These are phyloP conservation scores for Dromaius novaehollandiae DNA, from an alignment of 2,113 vertebrate genomes.

Conservation along the genomic window DNA sequence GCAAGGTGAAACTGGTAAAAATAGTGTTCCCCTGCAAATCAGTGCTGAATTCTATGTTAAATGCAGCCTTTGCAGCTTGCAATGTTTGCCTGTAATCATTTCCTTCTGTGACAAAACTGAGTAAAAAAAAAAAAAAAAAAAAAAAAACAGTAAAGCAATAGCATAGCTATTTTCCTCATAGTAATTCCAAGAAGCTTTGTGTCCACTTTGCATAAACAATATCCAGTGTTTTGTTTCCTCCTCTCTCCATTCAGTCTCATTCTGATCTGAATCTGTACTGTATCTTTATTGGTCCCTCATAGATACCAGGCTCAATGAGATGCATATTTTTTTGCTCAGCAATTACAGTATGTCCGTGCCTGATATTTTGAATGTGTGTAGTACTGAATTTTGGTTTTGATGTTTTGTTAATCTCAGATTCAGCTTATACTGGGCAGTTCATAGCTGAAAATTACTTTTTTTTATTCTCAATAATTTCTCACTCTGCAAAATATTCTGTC, in stretches of 20 bases:
- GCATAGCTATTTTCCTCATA: background rate
- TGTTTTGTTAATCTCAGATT: background rate
- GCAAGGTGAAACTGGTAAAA: background rate
- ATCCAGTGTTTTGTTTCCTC: background rate
- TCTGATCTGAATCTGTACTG: background rate
- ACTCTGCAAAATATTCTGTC: background rate
- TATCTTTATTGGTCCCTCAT: background rate
- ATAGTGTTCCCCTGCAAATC: background rate
- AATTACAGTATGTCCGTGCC: background rate
- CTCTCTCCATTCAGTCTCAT: background rate
- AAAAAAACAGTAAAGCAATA: too few relatives aligned
- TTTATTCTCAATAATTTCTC: background rate
- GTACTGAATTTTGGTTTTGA: background rate
- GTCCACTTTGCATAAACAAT: background rate
- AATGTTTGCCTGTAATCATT: background rate
- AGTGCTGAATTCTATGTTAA: background rate
- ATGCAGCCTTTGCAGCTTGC: background rate
- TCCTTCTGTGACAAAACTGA: background rate
- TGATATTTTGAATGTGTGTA: background rate
- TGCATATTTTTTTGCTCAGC: background rate
- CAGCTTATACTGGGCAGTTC: background rate
- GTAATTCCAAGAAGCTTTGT: background rate
- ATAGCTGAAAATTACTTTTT: background rate
- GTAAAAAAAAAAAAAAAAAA: background rate
- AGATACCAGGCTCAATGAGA: background rate